These are phyloP conservation scores for Semicossyphus pulcher DNA, from an alignment of 2,113 vertebrate genomes.

Conservation along the genomic window DNA sequence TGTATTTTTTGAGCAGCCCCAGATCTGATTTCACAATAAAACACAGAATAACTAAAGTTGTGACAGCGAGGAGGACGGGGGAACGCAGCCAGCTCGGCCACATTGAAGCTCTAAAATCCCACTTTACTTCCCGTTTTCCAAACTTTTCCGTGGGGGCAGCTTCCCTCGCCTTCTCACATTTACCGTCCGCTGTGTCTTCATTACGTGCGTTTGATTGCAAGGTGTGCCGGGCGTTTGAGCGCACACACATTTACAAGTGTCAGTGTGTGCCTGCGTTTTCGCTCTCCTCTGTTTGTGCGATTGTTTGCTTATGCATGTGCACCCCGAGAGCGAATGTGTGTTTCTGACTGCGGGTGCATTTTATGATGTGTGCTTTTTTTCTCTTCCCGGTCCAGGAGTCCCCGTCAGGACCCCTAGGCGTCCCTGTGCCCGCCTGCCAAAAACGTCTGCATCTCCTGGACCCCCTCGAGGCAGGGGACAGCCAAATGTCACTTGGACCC, in stretches of 20 bases:
- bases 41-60: background rate
- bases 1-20: background rate
- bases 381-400: conserved; percentile 77
- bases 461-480: conserved; percentile 74
- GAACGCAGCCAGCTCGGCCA: background rate
- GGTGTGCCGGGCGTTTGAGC: conserved; percentile 17
- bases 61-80: background rate
- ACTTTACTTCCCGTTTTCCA: conserved; percentile 16
- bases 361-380: conserved; percentile 70
- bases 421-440: conserved; percentile 78
- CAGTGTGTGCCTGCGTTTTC: conserved; percentile 24
- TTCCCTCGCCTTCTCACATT: conserved; percentile 56
- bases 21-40: background rate
- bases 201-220: conserved; percentile 40
- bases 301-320: conserved; percentile 52
- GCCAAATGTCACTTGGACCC: conserved; percentile 82
- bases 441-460: conserved; percentile 79
- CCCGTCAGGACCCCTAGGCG: conserved; percentile 77
- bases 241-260: conserved; percentile 19
- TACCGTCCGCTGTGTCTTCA: conserved; percentile 53
- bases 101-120: conserved; percentile 30
- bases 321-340: conserved; percentile 49
- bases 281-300: conserved; percentile 29
- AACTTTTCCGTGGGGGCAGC: conserved; percentile 42
- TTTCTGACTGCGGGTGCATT: conserved; percentile 59